Conservation (phyloP, 35 echinoderm and acorn worm species). For the Eucidaris tribuloides region DNA sequence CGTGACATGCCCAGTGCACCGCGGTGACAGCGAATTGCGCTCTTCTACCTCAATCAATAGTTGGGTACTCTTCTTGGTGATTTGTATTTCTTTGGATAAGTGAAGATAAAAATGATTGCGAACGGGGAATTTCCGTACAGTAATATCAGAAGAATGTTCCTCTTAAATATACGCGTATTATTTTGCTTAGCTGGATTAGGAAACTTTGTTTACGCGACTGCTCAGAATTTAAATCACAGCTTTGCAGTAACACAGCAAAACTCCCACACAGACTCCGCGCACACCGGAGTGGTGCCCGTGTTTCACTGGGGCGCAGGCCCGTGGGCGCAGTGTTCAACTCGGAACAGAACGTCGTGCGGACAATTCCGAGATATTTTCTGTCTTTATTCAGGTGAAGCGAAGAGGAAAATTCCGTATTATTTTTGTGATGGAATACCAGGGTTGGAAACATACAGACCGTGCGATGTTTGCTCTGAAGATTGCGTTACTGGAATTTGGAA, state of each 20-base stretch:
- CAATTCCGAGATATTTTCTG: constrained; percentile 11
- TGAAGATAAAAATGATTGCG: no score
- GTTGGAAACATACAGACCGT: constrained; percentile 22
- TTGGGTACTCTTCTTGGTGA: no score
- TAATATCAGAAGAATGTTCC: neutral
- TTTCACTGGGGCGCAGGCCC: neutral
- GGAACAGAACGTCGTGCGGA: neutral
- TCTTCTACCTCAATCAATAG: no score
- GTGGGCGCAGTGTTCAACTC: neutral
- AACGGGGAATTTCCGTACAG: neutral
- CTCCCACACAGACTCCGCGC: neutral
- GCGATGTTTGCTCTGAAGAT: constrained; percentile 54
- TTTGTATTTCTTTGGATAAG: no score
- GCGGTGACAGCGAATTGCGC: no score
- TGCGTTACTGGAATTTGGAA: constrained; percentile 53
- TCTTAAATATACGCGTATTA: neutral
- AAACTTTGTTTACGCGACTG: neutral
- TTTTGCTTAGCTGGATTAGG: neutral
- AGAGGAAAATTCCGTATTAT: constrained; percentile 27
- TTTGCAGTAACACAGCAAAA: neutral
- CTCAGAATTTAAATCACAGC: neutral
- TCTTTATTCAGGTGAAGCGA: constrained; percentile 10
- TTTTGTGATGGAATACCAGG: constrained; percentile 41
- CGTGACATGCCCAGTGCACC: no score
- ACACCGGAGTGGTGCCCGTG: neutral